Conservation (phyloP, 2,113 vertebrate genomes). For the Tetrax tetrax region DNA sequence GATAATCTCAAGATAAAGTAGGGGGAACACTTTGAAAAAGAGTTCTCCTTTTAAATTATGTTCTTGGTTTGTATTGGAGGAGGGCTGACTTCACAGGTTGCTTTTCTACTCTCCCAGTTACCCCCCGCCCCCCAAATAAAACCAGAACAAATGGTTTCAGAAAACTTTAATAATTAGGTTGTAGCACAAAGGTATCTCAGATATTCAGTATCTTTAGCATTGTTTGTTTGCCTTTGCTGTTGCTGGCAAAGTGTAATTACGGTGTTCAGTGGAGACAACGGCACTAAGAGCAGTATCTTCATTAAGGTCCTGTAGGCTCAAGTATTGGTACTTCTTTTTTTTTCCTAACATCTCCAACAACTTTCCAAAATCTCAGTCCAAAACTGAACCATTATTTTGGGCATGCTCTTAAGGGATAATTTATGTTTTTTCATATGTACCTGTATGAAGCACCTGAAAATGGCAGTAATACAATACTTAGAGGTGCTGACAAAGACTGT, state of each 20-base stretch:
- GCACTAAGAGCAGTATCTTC: background rate
- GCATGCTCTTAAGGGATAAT: background rate
- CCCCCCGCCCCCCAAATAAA: too few relatives aligned
- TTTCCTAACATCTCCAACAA: background rate
- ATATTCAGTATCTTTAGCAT: background rate
- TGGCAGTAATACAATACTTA: background rate
- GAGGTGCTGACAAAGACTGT: background rate
- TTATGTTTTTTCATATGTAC: background rate
- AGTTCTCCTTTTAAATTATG: background rate
- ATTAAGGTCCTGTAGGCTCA: background rate
- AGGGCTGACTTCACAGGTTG: background rate
- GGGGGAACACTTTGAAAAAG: background rate
- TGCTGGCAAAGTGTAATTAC: background rate
- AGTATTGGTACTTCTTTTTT: background rate
- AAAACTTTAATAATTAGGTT: background rate
- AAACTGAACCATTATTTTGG: background rate
- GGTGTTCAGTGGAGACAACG: background rate
- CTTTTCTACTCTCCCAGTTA: constrained; percentile 9
- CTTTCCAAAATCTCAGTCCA: background rate
- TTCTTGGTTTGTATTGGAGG: background rate
- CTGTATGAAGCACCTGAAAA: background rate
- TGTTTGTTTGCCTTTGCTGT: background rate
- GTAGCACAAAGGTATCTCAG: background rate
- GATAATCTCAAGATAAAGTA: constrained; percentile 1
- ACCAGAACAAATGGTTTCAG: background rate